A percentile compares a stretch with the other conserved stretches of the same genome.
Conservation (phyloP, 1,140 invertebrate genomes). For the Bicyclus anynana region DNA sequence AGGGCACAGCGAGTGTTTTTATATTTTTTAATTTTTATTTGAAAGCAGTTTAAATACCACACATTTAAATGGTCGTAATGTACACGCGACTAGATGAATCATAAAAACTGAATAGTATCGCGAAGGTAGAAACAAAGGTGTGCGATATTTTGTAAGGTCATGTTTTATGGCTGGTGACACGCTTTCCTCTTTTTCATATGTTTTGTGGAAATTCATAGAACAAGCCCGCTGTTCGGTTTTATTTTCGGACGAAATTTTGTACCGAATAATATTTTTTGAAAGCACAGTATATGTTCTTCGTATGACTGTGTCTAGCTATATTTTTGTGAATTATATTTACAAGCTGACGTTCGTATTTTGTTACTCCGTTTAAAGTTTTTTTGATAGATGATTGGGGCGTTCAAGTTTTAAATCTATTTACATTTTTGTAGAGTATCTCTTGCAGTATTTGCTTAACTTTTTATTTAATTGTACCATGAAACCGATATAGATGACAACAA, state of each 20-base stretch:
- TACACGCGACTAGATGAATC: neutral
- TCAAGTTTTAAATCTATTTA: too few species aligned
- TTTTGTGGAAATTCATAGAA: conserved; percentile 3
- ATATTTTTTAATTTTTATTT: neutral
- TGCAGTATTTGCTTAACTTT: too few species aligned
- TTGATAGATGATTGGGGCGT: too few species aligned
- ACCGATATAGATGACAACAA: too few species aligned
- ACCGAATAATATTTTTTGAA: neutral
- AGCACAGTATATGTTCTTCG: neutral
- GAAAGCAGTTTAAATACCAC: neutral
- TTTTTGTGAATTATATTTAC: too few species aligned
- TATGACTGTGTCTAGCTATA: too few species aligned
- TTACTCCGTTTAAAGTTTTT: too few species aligned
- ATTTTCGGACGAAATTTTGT: neutral
- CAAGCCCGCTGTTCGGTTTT: neutral
- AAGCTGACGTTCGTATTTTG: too few species aligned
- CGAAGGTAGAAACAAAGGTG: conserved; percentile 1
- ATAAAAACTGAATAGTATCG: conserved; percentile 1
- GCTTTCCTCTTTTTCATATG: conserved; percentile 1
- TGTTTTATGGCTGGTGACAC: conserved; percentile 4
- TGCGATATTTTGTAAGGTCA: conserved; percentile 3
- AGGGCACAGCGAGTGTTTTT: neutral
- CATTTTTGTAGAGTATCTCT: too few species aligned
- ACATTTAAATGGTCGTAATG: neutral
- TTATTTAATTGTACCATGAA: too few species aligned